A percentile compares a stretch with the other conserved stretches of the same genome.
phyloP scores from a whole-genome alignment of 2,888 invertebrate genomes.

The Toxonevra muliebris region DNA sequence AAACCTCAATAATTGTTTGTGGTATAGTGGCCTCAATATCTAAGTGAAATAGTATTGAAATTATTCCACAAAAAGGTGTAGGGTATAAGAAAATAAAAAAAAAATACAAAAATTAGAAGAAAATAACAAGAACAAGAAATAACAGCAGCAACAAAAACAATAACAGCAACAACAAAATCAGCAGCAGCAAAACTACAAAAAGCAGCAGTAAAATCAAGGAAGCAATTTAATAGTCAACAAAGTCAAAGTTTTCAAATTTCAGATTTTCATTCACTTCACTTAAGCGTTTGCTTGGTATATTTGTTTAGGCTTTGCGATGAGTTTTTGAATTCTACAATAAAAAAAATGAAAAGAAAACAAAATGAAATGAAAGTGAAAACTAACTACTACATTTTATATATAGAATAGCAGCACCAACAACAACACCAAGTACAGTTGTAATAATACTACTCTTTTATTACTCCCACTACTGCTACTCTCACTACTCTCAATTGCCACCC shows the following conservation, averaged over 20 bases:
- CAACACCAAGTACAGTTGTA: not conserved
- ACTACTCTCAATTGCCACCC: no score
- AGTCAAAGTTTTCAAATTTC: conserved; percentile 16
- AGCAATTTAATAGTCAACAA: conserved; percentile 8
- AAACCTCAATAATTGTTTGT: no score
- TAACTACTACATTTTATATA: not conserved
- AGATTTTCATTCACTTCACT: conserved; percentile 16
- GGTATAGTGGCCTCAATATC: no score
- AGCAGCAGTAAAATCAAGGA: not conserved
- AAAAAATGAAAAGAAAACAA: no score
- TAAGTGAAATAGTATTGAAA: no score
- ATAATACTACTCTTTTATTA: no score
- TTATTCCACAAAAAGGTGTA: not conserved
- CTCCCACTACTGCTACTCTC: no score
- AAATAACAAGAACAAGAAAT: not conserved
- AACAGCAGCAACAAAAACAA: not conserved
- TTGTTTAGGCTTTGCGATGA: conserved; percentile 3
- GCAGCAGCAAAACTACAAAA: not conserved
- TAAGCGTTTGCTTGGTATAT: not conserved
- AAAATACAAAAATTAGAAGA: not conserved
- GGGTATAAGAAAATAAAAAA: not conserved
- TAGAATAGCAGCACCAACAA: not conserved
- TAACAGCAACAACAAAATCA: no score
- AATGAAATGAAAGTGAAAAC: not conserved
- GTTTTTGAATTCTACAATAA: not conserved